Evolutionary conservation across 2,797 vertebrate species (phyloP).

Genomic region (Rhinogobio ventralis): DNA sequence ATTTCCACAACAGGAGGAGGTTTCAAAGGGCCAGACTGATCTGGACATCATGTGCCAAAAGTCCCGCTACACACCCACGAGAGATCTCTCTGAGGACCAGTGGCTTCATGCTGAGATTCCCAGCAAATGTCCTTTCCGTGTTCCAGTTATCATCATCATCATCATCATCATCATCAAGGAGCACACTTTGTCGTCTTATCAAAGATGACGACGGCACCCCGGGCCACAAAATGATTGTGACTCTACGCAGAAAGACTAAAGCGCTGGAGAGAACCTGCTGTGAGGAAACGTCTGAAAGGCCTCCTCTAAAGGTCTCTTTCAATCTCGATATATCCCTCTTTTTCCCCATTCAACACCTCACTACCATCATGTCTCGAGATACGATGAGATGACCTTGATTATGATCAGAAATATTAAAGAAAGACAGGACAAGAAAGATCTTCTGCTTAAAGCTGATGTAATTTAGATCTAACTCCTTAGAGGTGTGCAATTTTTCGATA

Average conservation of each 20-base stretch:
- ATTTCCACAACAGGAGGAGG: not conserved
- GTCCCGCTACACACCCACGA: not conserved
- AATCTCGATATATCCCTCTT: not conserved
- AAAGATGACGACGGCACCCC: not conserved
- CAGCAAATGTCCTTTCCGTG: slow-evolving; percentile 41
- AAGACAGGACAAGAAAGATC: not conserved
- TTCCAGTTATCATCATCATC: slow-evolving; percentile 22
- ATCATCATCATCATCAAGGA: slow-evolving; percentile 23
- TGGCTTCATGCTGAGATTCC: slow-evolving; percentile 28
- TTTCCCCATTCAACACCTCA: not conserved
- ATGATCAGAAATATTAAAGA: not conserved
- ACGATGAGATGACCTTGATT: not conserved
- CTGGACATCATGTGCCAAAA: slow-evolving; percentile 5
- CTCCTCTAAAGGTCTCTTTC: not conserved
- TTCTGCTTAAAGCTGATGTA: not conserved
- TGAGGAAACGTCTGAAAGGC: not conserved
- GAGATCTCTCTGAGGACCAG: slow-evolving; percentile 10
- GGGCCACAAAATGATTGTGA: slow-evolving; percentile 27
- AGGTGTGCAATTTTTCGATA: too few species aligned
- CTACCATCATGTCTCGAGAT: not conserved
- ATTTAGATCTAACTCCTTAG: not conserved
- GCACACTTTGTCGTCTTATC: slow-evolving; percentile 35
- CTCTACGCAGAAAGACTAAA: slow-evolving; percentile 11
- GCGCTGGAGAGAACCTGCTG: not conserved
- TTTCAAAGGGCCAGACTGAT: not conserved